phyloP scores from a whole-genome alignment of 2,888 invertebrate species.

The Drosophila fungiperda region DNA sequence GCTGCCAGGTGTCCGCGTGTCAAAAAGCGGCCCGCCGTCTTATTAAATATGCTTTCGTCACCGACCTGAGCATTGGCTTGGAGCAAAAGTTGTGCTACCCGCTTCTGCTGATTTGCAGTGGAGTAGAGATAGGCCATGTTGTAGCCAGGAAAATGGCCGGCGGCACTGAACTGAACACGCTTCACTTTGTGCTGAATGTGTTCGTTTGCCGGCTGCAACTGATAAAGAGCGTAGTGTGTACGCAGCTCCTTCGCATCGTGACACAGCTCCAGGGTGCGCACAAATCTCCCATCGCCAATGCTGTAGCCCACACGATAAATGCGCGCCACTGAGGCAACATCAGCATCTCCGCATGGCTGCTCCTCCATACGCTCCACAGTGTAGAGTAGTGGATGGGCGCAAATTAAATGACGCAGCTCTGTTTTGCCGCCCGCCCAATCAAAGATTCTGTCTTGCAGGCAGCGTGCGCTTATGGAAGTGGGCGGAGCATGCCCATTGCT shows the following conservation, averaged over 20 bases:
- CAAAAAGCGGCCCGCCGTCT: constrained; percentile 72
- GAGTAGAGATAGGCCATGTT: constrained; percentile 82
- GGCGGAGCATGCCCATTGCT: constrained; percentile 7
- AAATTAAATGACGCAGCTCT: constrained; percentile 68
- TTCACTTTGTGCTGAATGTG: constrained; percentile 84
- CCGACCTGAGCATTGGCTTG: constrained; percentile 24
- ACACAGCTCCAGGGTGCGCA: constrained; percentile 84
- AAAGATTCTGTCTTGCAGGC: constrained; percentile 69
- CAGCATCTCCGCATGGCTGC: constrained; percentile 53
- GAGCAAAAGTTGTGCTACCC: constrained; percentile 76
- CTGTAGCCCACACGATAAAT: constrained; percentile 84
- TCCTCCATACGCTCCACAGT: constrained; percentile 61
- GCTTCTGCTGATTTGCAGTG: constrained; percentile 78
- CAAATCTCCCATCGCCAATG: constrained; percentile 74
- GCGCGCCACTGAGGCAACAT: constrained; percentile 25
- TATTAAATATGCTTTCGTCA: constrained; percentile 55
- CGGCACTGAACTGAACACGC: constrained; percentile 82
- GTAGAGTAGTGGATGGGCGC: constrained; percentile 60
- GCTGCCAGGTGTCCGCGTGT: constrained; percentile 86
- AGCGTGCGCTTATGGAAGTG: constrained; percentile 59
- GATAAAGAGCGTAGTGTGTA: constrained; percentile 83
- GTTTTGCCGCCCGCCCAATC: constrained; percentile 59
- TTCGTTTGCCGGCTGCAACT: constrained; percentile 83
- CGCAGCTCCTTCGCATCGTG: constrained; percentile 80
- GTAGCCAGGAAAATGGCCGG: constrained; percentile 80